Percentiles rank a stretch among this genome's conserved stretches.
Conservation (phyloP, 2,797 vertebrate genomes). For the Mormyrops boulengeri region DNA sequence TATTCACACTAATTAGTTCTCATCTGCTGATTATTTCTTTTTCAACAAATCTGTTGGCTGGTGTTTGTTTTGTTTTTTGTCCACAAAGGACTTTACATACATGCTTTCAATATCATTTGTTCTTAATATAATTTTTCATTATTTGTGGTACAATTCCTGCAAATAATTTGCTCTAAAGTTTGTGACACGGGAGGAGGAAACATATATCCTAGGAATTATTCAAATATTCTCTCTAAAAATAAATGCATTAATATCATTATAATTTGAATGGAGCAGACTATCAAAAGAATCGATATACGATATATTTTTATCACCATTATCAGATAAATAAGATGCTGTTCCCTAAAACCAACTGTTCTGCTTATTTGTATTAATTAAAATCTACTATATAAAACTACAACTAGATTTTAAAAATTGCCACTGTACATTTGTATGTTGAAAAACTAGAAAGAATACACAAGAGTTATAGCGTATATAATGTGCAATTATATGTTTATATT, state of each 20-base stretch:
- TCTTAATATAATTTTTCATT: slow-evolving; percentile 3
- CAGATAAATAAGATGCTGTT: background rate
- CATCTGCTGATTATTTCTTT: background rate
- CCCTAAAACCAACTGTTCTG: background rate
- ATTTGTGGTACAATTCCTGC: background rate
- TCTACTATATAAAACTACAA: background rate
- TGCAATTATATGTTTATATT: background rate
- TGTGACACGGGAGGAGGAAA: background rate
- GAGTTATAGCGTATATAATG: background rate
- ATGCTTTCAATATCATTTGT: background rate
- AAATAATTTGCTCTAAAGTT: background rate
- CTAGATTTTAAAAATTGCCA: background rate
- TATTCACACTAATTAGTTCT: slow-evolving; percentile 13
- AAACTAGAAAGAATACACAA: background rate
- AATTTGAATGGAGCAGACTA: background rate
- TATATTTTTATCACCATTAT: background rate
- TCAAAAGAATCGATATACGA: background rate
- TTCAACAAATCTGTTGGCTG: slow-evolving; percentile 12
- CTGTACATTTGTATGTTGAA: background rate
- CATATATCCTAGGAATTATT: background rate
- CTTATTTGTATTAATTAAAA: background rate
- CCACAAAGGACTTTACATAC: slow-evolving; percentile 7
- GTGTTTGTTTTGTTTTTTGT: background rate
- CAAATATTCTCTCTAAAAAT: background rate
- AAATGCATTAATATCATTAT: background rate